Percentiles rank a stretch among this genome's conserved stretches.
Evolutionary conservation across 1,140 invertebrate genomes (phyloP).

Genomic region (Sogatella furcifera): DNA sequence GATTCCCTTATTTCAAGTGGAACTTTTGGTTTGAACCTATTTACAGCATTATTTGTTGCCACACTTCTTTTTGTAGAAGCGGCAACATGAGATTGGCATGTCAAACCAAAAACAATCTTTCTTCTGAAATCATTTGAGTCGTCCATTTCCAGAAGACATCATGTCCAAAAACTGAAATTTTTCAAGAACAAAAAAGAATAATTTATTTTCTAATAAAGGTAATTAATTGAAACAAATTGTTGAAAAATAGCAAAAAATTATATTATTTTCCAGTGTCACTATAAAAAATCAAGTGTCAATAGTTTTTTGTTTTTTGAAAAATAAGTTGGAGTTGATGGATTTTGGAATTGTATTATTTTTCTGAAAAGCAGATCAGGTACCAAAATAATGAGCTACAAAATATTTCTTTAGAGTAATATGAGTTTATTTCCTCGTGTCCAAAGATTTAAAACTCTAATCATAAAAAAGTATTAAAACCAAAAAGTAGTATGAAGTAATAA

Average conservation of each 20-base stretch:
- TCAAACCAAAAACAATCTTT: slow-evolving; percentile 8
- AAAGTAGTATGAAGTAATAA: neutral
- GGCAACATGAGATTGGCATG: slow-evolving; percentile 4
- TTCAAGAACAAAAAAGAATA: neutral
- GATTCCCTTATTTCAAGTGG: slow-evolving; percentile 10
- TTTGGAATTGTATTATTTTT: neutral
- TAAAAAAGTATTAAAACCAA: neutral
- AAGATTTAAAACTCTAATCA: neutral
- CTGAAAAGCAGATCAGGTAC: too few species aligned
- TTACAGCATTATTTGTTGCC: neutral
- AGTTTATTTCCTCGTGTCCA: neutral
- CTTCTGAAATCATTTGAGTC: too few species aligned
- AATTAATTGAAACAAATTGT: neutral
- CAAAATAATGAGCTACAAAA: neutral
- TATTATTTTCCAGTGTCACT: neutral
- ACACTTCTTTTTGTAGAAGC: neutral
- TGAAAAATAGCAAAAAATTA: neutral
- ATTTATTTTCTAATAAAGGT: neutral
- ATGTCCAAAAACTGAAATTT: neutral
- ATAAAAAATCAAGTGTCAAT: neutral
- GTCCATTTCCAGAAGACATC: neutral
- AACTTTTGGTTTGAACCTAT: slow-evolving; percentile 8
- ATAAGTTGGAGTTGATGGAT: neutral
- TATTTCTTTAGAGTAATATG: neutral
- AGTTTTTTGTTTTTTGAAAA: neutral